phyloP scores from a whole-genome alignment of 2,113 vertebrate genomes.

The Cygnus atratus region DNA sequence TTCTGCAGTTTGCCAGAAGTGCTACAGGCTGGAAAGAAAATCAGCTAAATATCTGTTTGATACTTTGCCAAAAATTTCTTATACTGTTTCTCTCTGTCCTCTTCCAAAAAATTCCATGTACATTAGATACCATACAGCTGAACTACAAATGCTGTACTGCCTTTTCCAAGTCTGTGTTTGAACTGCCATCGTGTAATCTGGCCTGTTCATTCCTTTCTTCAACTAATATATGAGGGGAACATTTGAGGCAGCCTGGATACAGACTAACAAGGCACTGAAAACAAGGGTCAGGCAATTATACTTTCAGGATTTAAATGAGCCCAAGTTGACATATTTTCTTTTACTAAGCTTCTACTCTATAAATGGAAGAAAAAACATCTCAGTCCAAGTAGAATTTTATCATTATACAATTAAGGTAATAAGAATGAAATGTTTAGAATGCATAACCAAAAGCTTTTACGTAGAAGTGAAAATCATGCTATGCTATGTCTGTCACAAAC shows the following conservation, averaged over 20 bases:
- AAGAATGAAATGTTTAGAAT: neutral
- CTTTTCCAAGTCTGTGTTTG: constrained; percentile 48
- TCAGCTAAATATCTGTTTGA: constrained; percentile 69
- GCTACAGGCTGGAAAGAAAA: constrained; percentile 71
- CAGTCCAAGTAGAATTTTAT: neutral
- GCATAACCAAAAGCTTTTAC: neutral
- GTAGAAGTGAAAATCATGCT: neutral
- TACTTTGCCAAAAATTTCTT: constrained; percentile 64
- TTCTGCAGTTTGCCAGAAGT: constrained; percentile 61
- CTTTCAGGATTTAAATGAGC: constrained; percentile 6
- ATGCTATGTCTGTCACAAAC: neutral
- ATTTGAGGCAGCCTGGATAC: neutral
- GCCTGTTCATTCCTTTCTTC: neutral
- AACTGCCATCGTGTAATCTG: neutral
- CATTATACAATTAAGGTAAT: neutral
- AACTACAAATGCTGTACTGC: constrained; percentile 32
- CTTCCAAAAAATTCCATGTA: constrained; percentile 28
- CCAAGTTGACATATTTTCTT: neutral
- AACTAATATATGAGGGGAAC: neutral
- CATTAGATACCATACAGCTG: constrained; percentile 46
- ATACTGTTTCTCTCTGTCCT: constrained; percentile 31
- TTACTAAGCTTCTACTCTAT: neutral
- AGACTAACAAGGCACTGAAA: constrained; percentile 42
- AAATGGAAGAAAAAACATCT: neutral
- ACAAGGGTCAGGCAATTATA: constrained; percentile 8